Conservation (phyloP, 2,113 vertebrate species). For the Ictidomys tridecemlineatus region DNA sequence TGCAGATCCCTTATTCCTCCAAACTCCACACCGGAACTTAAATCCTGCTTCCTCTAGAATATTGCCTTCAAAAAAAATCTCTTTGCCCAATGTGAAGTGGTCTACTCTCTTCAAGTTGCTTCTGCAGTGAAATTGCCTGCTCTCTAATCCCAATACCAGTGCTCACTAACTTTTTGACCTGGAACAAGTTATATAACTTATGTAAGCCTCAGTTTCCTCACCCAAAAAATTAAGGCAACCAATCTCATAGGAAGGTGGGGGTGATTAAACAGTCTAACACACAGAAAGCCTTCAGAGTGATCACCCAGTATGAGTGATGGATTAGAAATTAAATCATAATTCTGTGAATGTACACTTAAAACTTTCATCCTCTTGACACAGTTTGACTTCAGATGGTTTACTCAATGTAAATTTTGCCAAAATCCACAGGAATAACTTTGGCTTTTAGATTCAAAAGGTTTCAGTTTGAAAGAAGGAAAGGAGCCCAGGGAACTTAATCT, state of each 20-base stretch:
- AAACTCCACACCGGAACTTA: not conserved
- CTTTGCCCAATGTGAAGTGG: not conserved
- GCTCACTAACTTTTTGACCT: not conserved
- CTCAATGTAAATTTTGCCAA: not conserved
- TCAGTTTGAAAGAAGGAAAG: slow-evolving; percentile 11
- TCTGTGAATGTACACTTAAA: not conserved
- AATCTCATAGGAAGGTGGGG: not conserved
- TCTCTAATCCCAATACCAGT: not conserved
- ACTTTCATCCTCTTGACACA: not conserved
- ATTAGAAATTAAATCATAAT: not conserved
- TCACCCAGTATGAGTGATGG: not conserved
- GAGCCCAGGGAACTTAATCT: not conserved
- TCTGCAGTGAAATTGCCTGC: not conserved
- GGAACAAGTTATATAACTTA: not conserved
- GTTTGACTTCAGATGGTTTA: not conserved
- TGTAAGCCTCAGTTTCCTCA: not conserved
- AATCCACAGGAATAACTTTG: not conserved
- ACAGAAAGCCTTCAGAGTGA: not conserved
- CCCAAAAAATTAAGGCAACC: not conserved
- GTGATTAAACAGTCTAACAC: not conserved
- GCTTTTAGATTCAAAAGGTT: not conserved
- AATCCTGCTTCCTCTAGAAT: not conserved
- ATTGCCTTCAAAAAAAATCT: not conserved
- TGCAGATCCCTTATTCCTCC: not conserved
- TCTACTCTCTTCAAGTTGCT: not conserved